Evolutionary conservation across 2,113 vertebrate genomes (phyloP), one percentile per base, ranked within the genome.

Genomic region (Triplophysa rosa): DNA sequence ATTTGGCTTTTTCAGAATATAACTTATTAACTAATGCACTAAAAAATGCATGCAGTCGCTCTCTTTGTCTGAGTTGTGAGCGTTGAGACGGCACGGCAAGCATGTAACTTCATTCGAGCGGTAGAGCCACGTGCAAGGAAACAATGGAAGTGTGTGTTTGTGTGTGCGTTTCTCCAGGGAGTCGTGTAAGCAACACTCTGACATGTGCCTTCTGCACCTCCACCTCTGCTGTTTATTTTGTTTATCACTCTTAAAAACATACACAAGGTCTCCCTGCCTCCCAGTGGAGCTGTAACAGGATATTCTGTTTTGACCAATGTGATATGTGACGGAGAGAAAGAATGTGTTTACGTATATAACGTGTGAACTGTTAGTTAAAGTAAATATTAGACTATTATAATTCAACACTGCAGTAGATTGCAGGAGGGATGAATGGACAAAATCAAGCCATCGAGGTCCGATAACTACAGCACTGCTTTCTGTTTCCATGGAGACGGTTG

Each of bases 401-500:
- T 63, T 58, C 16, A 40, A 2, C 37, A 21, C 45, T 63, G 19
- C 63, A 70, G 62, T 52, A 68, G 21, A 67, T 67, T 80, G 42
- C 26, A 16, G 52, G 58, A 67, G 79, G 67, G 59, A 72, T 66
- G 33, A 69, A 67, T 37, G 58, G 67, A 54, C 56, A 67, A 58
- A 62, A 40, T 67, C n/a, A 12, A 68, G 84, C 72, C 42, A 80
- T 8, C 12, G 66, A 81, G 85, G 86, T 89, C 79, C 78, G 83
- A 84, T 87, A 86, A 75, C 72, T 88, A 86, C 86, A 84, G 84
- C 87, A 80, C 64, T 76, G 56, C 78, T 71, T 84, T 80, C 62
- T 87, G 91, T 93, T 93, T 78, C 89, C 86, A 87, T 90, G 84
- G 89, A 80, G 85, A 91, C 84, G 23, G 81, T 78, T 84, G 74